phyloP scores from a whole-genome alignment of 2,113 vertebrate species.

The Pitta sordida region DNA sequence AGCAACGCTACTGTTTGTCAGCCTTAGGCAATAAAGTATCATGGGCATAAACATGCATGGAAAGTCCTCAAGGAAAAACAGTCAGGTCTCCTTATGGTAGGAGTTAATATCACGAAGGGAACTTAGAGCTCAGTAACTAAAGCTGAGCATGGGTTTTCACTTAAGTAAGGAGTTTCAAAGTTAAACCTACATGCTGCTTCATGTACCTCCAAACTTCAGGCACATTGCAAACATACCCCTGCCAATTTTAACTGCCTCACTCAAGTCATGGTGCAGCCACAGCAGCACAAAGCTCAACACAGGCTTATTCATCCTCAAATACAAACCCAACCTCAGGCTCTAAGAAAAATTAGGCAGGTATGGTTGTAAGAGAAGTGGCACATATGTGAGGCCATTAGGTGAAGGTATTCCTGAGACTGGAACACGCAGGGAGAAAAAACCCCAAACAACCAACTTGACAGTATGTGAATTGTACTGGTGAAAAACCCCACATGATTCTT shows the following conservation, averaged over 20 bases:
- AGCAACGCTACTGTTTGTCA: neutral
- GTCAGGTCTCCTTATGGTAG: neutral
- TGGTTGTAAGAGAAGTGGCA: neutral
- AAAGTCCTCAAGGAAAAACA: constrained; percentile 24
- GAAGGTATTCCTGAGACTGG: neutral
- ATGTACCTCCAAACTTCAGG: neutral
- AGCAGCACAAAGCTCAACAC: neutral
- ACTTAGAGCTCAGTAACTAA: neutral
- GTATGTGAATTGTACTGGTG: neutral
- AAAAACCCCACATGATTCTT: accelerated
- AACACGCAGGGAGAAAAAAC: accelerated
- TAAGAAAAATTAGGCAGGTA: accelerated
- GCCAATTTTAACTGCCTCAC: neutral
- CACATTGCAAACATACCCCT: neutral
- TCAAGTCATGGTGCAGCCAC: neutral
- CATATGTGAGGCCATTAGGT: neutral
- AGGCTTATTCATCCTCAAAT: neutral
- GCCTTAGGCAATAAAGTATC: neutral
- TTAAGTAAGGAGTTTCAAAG: neutral
- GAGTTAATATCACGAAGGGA: neutral
- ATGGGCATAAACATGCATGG: neutral
- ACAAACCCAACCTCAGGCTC: neutral
- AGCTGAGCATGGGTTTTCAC: neutral
- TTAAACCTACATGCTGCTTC: neutral
- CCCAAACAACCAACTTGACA: neutral